Evolutionary conservation across 2,888 invertebrate genomes (phyloP), one percentile per base, ranked within the genome.

Genomic region (Lepidocyrtoides sp.): DNA sequence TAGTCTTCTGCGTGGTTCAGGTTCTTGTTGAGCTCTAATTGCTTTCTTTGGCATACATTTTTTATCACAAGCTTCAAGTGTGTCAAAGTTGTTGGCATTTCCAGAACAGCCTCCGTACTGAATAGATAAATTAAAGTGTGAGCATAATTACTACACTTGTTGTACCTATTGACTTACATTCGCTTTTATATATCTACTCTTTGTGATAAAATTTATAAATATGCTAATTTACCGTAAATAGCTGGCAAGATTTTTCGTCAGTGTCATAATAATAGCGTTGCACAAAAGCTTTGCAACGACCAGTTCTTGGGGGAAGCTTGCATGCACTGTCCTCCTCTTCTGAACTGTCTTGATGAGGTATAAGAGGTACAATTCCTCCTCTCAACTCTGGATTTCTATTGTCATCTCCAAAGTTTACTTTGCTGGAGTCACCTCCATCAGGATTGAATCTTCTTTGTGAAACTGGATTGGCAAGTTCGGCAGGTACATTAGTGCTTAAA

Each of bases 41-140:
- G n/a, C 69, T 23, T 69, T 79, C 0, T 69, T 41, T n/a, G 85
- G 51, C 17, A 26, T 7, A 32, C 93, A 93, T 54, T 87, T 82
- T 10, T 77, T 69, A 23, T 92, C 88, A 91, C 94, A 94, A 20
- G 93, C 94, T 14, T 89, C 79, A 48, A 93, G 36, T 1, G 93
- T 89, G 0, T 54, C 41, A 91, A 95, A 95, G 48, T 94, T 94
- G 87, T 95, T 95, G 3, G 83, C 92, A 85, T 95, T 95, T 20
- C 95, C 94, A 0, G 91, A 83, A 92, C 95, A 95, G 0, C 93
- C 93, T n/a, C 93, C 93, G 41, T 88, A 93, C 57, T 89, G 36
- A 75, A 14, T 75, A 66, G 8, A 69, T 2, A 44, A 41, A 14
- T 23, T 44, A 32, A 66, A 5, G 2, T 48, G 20, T 23, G 23